Conservation (phyloP, 92 coral and sea anemone genomes). For the Desmophyllum pertusum region DNA sequence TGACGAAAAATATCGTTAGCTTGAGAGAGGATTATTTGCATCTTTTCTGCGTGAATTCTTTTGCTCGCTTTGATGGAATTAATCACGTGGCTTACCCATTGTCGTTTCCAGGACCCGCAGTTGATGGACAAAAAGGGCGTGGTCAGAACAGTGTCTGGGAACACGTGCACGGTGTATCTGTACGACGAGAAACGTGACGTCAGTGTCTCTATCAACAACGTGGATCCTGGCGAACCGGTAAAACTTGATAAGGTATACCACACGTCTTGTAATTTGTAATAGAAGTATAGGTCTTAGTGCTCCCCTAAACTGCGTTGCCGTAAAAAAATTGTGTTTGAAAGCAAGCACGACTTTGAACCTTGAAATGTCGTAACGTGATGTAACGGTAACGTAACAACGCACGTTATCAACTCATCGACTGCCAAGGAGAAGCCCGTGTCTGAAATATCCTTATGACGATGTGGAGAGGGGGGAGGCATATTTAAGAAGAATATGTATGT, state of each 20-base stretch:
- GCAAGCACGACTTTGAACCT: no score
- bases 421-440: no score
- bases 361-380: no score
- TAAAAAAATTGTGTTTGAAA: no score
- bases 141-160: constrained; percentile 84
- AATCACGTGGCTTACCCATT: background rate
- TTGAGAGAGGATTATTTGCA: no score
- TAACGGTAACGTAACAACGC: no score
- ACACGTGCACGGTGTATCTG: constrained; percentile 88
- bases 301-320: background rate
- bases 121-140: constrained; percentile 86
- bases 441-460: no score
- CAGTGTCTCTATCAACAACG: constrained; percentile 76
- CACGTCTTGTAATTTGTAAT: background rate
- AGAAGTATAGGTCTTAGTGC: background rate
- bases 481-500: no score
- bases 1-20: background rate
- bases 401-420: no score
- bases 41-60: no score
- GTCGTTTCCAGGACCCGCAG: constrained; percentile 81
- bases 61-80: background rate
- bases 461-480: no score
- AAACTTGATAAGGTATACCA: constrained; percentile 86
- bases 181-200: constrained; percentile 94
- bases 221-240: constrained; percentile 86